Evolutionary conservation across 2,888 invertebrate species (phyloP), one percentile per base, ranked within the genome.

Genomic region (Polydrusus cervinus): DNA sequence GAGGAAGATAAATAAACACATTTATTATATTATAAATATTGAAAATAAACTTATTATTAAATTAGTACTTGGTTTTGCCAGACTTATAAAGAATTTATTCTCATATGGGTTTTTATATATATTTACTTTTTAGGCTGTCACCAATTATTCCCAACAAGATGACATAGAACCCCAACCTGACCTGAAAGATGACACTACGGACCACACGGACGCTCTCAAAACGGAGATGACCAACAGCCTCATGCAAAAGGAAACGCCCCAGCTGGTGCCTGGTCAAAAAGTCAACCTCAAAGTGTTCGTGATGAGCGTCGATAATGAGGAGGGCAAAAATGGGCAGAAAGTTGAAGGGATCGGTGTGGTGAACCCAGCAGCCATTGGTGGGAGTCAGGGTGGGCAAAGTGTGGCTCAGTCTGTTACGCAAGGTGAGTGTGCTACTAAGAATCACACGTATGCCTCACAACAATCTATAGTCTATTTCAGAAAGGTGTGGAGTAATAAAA

Each of bases 241-340:
- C 66, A 81, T 79, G 74, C 82, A 83, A 49, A 81, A 79, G 71
- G 83, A 84, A 20, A 75, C 81, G 38, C 81, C 82, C 6, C 81
- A 82, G 62, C 73, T 84, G 67, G 70, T 83, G 14, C 83, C 84
- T 0, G 85, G 84, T 1, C 85, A 86, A 70, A 86, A 85, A 76
- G 84, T 86, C 16, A 86, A 86, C 74, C 76, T 86, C 16, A 86
- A 84, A 76, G 83, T 86, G 69, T 84, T 85, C 75, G 82, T 86
- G 6, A 81, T 86, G 83, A 81, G 80, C 20, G 79, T 77, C 9
- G 75, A 76, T 64, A 79, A 80, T 53, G 72, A 78, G 3, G 73
- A 65, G 45, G 71, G 67, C 9, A 55, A 55, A 14, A 25, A 51
- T 30, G 34, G 49, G 38, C 30, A 70, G 53, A n/a, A 47, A 16